Conservation (phyloP, 1,140 invertebrate species). For the Procambarus virginalis region DNA sequence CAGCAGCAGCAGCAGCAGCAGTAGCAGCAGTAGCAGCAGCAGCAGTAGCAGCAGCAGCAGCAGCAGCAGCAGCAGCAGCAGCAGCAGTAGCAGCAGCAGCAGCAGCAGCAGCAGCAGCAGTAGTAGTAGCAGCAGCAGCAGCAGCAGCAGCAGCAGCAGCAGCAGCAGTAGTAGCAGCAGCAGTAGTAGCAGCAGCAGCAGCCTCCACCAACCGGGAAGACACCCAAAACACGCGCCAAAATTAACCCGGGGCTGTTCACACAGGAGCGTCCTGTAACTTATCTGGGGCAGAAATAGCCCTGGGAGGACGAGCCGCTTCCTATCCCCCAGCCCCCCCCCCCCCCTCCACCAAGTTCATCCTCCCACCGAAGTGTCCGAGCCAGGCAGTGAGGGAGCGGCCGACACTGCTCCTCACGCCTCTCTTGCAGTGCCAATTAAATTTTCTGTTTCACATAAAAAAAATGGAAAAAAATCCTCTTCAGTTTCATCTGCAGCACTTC, state of each 20-base stretch:
- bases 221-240: not conserved
- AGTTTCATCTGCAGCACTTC: too few species aligned
- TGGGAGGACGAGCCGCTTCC: not conserved
- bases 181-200: not conserved
- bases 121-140: too few species aligned
- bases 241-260: not conserved
- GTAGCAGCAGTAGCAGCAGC: too few species aligned
- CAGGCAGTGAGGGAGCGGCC: not conserved
- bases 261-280: not conserved
- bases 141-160: not conserved
- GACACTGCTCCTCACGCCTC: too few species aligned
- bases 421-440: too few species aligned
- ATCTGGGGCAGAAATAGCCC: not conserved
- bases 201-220: not conserved
- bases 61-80: not conserved
- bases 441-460: too few species aligned
- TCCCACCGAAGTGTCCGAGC: not conserved
- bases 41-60: too few species aligned
- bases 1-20: not conserved
- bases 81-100: too few species aligned
- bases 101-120: not conserved
- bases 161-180: too few species aligned
- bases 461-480: too few species aligned
- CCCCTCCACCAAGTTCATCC: not conserved
- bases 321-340: not conserved